Conservation (phyloP, 2,888 invertebrate species). For the Lithophane leautieri region DNA sequence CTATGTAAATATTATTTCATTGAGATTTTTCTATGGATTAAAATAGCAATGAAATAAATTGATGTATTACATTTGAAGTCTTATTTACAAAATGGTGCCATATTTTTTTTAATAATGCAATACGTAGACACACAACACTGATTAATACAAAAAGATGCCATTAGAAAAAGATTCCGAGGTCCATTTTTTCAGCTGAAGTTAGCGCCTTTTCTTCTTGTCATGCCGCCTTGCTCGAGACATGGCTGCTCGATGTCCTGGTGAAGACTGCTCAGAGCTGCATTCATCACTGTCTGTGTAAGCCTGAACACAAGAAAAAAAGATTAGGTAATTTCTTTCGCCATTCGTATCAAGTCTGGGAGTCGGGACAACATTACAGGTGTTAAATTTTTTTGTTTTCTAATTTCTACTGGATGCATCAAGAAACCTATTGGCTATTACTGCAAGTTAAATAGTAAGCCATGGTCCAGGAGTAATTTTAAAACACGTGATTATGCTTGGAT, state of each 20-base stretch:
- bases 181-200: constrained; percentile 49
- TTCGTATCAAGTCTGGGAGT: background rate
- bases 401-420: background rate
- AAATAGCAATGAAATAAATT: background rate
- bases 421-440: too few relatives aligned
- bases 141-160: constrained; percentile 8
- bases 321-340: background rate
- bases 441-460: background rate
- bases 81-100: constrained; percentile 5
- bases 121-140: constrained; percentile 11
- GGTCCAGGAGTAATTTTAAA: background rate
- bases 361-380: background rate
- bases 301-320: constrained; percentile 74
- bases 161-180: constrained; percentile 18
- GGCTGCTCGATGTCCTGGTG: constrained; percentile 93
- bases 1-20: background rate
- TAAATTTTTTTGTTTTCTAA: too few relatives aligned
- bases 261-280: constrained; percentile 93
- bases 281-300: constrained; percentile 93
- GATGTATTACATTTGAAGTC: background rate
- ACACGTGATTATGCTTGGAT: background rate
- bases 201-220: constrained; percentile 93
- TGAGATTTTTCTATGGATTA: background rate
- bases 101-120: constrained; percentile 7
- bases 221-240: constrained; percentile 92